phyloP scores from a whole-genome alignment of 2,888 invertebrate genomes.

The Nematopogon swammerdamellus region DNA sequence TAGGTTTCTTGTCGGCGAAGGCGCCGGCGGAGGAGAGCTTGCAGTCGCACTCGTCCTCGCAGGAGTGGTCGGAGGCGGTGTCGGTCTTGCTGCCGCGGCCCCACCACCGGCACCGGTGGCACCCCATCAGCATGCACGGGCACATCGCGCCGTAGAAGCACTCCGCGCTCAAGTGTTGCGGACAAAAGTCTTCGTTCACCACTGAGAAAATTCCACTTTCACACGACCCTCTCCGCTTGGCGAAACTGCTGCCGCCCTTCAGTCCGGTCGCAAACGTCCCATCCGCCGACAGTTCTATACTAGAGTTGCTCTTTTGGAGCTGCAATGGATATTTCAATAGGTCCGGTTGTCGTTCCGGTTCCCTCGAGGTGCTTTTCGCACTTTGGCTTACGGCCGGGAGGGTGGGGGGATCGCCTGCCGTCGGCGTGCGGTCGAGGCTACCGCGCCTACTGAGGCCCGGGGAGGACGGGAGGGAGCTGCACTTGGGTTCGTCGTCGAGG shows the following conservation, averaged over 20 bases:
- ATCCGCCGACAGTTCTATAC: conserved; percentile 15
- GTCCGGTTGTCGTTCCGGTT: conserved; percentile 9
- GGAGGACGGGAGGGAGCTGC: conserved; percentile 36
- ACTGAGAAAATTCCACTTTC: conserved; percentile 90
- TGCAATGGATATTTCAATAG: conserved; percentile 11
- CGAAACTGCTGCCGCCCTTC: conserved; percentile 22
- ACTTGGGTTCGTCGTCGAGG: background rate
- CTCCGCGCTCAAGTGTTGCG: conserved; percentile 25
- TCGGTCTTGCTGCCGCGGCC: conserved; percentile 16
- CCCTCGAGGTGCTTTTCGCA: conserved; percentile 1
- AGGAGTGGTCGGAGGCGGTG: conserved; percentile 14
- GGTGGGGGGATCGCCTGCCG: conserved; percentile 19
- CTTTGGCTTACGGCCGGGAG: conserved; percentile 5
- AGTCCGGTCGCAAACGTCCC: conserved; percentile 19
- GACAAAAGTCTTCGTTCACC: conserved; percentile 72
- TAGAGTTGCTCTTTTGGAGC: conserved; percentile 18
- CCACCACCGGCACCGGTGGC: conserved; percentile 45
- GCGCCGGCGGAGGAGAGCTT: background rate
- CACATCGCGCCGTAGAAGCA: conserved; percentile 32
- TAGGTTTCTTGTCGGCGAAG: background rate
- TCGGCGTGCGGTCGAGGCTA: conserved; percentile 19
- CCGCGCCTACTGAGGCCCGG: conserved; percentile 29
- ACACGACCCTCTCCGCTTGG: conserved; percentile 78
- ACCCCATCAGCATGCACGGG: conserved; percentile 41
- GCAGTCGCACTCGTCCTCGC: conserved; percentile 12